Evolutionary conservation across 2,888 invertebrate species (phyloP).

Genomic region (Poecilobothrus nobilitatus): DNA sequence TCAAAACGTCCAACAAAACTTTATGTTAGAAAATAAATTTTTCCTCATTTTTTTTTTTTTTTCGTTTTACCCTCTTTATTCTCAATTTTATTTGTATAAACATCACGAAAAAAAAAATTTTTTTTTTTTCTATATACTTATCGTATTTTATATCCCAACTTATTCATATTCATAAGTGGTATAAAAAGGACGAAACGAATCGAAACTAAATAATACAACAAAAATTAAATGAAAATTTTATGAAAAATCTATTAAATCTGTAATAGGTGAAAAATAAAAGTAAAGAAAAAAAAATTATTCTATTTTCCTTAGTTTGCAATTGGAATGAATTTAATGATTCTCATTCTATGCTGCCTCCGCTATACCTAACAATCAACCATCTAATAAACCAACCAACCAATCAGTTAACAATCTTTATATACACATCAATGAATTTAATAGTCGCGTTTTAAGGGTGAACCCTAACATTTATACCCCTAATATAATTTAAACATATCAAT

Average conservation of each 20-base stretch:
- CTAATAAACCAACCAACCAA: background rate
- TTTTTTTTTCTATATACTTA: background rate
- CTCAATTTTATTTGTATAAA: too few species aligned
- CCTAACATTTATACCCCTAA: background rate
- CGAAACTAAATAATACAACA: too few species aligned
- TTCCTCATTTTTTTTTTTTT: too few species aligned
- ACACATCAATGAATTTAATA: conserved; percentile 1
- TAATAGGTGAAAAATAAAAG: background rate
- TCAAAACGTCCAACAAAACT: too few species aligned
- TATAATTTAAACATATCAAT: too few species aligned
- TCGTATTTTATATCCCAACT: background rate
- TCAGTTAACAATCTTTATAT: background rate
- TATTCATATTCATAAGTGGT: conserved; percentile 3
- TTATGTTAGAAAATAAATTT: too few species aligned
- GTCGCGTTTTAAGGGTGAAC: background rate
- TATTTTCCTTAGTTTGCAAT: background rate
- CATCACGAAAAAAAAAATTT: too few species aligned
- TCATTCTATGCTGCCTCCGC: background rate
- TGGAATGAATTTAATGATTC: background rate
- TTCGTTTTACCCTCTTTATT: too few species aligned
- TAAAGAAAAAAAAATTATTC: background rate
- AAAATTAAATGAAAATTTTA: too few species aligned
- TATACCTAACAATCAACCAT: background rate
- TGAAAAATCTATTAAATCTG: conserved; percentile 5
- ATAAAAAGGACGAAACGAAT: background rate